These are phyloP conservation scores for Limosa lapponica DNA, from an alignment of 2,797 vertebrate genomes.

Conservation along the genomic window DNA sequence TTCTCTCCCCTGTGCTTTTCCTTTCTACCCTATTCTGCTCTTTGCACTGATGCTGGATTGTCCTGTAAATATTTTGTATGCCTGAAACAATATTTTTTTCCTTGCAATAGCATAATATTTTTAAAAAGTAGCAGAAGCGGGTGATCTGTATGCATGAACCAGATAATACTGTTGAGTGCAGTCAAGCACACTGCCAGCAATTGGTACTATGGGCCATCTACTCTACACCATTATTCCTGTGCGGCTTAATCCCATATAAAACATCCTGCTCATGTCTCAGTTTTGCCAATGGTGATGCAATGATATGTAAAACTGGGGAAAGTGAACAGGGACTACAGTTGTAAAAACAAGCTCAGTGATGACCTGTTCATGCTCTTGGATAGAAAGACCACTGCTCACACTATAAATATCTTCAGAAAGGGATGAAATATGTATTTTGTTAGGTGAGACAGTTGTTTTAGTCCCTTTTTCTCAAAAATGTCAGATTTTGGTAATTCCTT, in stretches of 20 bases:
- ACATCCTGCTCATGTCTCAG: background rate
- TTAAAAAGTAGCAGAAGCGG: background rate
- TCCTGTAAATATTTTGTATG: conserved; percentile 29
- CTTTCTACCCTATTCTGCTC: conserved; percentile 10
- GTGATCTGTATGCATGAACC: conserved; percentile 54
- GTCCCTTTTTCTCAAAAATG: background rate
- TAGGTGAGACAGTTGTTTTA: background rate
- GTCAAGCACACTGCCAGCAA: background rate
- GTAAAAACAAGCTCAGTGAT: background rate
- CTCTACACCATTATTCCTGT: conserved; percentile 2
- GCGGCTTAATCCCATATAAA: background rate
- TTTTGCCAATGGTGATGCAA: background rate
- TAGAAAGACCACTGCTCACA: background rate
- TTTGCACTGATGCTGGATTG: background rate
- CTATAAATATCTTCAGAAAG: background rate
- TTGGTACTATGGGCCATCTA: conserved; percentile 19
- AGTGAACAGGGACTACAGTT: background rate
- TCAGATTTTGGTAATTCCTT: background rate
- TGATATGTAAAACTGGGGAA: background rate
- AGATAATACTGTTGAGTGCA: conserved; percentile 24
- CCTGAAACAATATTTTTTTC: background rate
- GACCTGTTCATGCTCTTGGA: background rate
- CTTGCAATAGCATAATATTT: background rate
- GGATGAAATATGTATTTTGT: background rate
- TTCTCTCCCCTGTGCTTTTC: conserved; percentile 53